These are phyloP conservation scores for Capitella teleta DNA, from an alignment of 1,140 invertebrate genomes.

Conservation along the genomic window DNA sequence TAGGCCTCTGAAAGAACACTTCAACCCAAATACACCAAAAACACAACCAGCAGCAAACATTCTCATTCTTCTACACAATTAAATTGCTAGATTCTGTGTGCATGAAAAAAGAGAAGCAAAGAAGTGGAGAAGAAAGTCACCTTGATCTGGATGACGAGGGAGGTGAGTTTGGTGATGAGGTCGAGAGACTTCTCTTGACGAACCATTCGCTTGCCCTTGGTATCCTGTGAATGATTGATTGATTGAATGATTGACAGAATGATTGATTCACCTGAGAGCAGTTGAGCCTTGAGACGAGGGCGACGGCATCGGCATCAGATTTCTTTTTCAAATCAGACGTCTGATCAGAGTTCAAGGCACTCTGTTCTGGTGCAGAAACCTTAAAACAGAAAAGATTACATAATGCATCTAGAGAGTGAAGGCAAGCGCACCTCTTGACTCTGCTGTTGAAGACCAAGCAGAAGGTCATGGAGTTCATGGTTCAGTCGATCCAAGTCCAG, in stretches of 20 bases:
- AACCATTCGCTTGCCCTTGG: slow-evolving; percentile 40
- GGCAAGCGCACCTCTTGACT: slow-evolving; percentile 58
- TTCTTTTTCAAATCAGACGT: slow-evolving; percentile 76
- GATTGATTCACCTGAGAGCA: slow-evolving; percentile 19
- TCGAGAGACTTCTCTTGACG: slow-evolving; percentile 47
- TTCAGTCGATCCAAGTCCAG: slow-evolving; percentile 88
- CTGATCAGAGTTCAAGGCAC: slow-evolving; percentile 73
- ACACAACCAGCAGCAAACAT: neutral
- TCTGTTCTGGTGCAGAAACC: slow-evolving; percentile 70
- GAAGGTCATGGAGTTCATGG: slow-evolving; percentile 68
- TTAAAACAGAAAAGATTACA: slow-evolving; percentile 9
- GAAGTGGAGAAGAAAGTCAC: slow-evolving; percentile 36
- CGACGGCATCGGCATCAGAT: slow-evolving; percentile 68
- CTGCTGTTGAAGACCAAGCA: slow-evolving; percentile 69
- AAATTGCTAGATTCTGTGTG: neutral
- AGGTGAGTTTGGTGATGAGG: slow-evolving; percentile 75
- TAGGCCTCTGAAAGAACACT: neutral
- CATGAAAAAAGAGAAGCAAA: neutral
- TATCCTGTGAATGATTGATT: neutral
- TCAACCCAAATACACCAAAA: slow-evolving; percentile 6
- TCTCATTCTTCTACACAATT: neutral
- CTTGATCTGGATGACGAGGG: slow-evolving; percentile 83
- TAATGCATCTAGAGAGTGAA: slow-evolving; percentile 1
- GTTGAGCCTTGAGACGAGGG: slow-evolving; percentile 69
- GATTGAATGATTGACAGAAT: neutral